Conservation (phyloP, 2,797 vertebrate genomes). For the Acanthurus leucopareius region DNA sequence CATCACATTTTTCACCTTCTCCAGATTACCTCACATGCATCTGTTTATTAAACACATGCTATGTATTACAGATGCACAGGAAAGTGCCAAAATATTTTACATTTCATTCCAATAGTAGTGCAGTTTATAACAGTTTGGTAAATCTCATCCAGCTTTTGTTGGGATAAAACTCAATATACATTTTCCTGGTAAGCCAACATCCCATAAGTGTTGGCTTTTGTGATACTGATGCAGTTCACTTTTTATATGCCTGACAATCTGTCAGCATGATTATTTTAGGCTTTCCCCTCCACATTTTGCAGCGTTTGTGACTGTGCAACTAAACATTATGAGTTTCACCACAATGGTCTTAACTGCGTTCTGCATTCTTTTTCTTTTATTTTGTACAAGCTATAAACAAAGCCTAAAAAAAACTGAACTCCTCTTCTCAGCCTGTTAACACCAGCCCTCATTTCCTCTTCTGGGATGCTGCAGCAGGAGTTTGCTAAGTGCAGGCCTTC, state of each 20-base stretch:
- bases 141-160: no score
- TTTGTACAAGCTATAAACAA: conserved; percentile 20
- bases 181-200: no score
- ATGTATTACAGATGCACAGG: neutral
- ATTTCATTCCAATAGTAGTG: neutral
- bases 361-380: conserved; percentile 40
- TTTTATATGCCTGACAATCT: conserved; percentile 2
- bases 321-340: conserved; percentile 19
- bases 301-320: conserved; percentile 25
- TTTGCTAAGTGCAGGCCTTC: conserved; percentile 41
- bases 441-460: conserved; percentile 52
- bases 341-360: conserved; percentile 51
- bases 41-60: neutral
- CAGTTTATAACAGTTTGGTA: neutral
- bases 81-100: neutral
- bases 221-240: neutral
- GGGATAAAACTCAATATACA: no score
- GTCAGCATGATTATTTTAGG: conserved; percentile 6
- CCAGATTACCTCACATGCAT: neutral
- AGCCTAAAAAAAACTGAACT: conserved; percentile 11
- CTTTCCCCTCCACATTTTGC: conserved; percentile 6
- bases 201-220: no score
- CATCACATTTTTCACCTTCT: neutral
- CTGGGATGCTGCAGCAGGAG: conserved; percentile 51
- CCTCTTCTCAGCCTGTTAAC: conserved; percentile 43